Conservation (phyloP, 2,888 invertebrate species). For the Chrysina gloriosa region DNA sequence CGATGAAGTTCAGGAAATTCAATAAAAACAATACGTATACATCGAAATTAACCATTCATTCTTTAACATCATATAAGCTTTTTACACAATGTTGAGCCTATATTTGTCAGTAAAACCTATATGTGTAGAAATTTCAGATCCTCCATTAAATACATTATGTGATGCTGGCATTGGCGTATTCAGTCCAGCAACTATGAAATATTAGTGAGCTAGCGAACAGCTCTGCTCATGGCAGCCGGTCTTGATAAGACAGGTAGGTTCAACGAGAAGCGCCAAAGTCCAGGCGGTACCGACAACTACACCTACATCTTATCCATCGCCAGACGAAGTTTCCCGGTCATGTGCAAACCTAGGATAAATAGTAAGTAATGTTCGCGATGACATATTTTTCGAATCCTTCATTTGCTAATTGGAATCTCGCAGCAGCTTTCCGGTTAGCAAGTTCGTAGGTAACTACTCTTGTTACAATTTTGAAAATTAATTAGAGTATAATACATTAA, state of each 20-base stretch:
- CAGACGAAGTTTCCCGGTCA: conserved; percentile 16
- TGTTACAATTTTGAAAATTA: conserved; percentile 9
- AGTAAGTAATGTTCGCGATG: neutral
- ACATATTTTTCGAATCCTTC: conserved; percentile 11
- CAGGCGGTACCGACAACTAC: conserved; percentile 15
- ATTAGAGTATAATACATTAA: conserved; percentile 6
- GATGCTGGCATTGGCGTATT: conserved; percentile 3
- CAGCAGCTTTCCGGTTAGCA: neutral
- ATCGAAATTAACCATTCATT: too few species aligned
- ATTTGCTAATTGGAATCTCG: conserved; percentile 7
- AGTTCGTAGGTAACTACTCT: conserved; percentile 1
- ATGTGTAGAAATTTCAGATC: neutral
- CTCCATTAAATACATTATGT: neutral
- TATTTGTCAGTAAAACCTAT: neutral
- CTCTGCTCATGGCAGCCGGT: conserved; percentile 6
- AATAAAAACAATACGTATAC: too few species aligned
- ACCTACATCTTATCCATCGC: conserved; percentile 4
- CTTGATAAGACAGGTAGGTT: conserved; percentile 19
- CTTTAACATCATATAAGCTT: too few species aligned
- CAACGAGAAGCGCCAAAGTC: conserved; percentile 7
- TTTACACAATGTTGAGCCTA: too few species aligned
- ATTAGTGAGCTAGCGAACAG: conserved; percentile 11
- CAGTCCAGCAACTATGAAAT: conserved; percentile 9
- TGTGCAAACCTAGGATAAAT: conserved; percentile 3
- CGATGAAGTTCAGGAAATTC: too few species aligned